phyloP scores from a whole-genome alignment of 53 echinoderm and acorn worm genomes.

The Temnopleurus reevesii region DNA sequence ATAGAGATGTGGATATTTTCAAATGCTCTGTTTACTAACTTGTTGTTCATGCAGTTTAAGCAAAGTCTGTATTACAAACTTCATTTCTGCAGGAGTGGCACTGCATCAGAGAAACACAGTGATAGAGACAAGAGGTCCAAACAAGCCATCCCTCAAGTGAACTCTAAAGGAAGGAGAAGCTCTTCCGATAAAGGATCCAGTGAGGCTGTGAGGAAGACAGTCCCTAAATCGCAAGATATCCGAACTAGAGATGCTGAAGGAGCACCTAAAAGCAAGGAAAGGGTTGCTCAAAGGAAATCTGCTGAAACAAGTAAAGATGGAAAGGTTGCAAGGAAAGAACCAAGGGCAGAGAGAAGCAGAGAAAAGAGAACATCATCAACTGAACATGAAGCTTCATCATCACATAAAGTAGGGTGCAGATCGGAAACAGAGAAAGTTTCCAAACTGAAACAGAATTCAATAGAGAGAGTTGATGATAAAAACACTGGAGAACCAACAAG shows the following conservation, averaged over 20 bases:
- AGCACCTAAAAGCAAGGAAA: slow-evolving; percentile 17
- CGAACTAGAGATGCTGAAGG: background rate
- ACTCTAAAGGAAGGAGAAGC: slow-evolving; percentile 7
- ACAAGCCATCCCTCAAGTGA: background rate
- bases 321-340: background rate
- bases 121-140: slow-evolving; percentile 2
- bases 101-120: background rate
- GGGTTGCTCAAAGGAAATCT: background rate
- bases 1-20: no score
- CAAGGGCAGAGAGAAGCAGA: background rate
- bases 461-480: background rate
- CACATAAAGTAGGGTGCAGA: background rate
- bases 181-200: background rate
- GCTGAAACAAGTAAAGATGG: background rate
- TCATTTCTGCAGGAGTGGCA: background rate
- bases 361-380: background rate
- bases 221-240: background rate
- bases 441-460: background rate
- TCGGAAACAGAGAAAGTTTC: background rate
- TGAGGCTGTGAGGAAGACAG: slow-evolving; percentile 1
- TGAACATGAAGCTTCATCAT: background rate
- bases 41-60: no score
- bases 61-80: no score
- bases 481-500: background rate
- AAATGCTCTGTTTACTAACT: no score